Evolutionary conservation across 2,888 invertebrate genomes (phyloP).

Genomic region (Ypsolopha sequella): DNA sequence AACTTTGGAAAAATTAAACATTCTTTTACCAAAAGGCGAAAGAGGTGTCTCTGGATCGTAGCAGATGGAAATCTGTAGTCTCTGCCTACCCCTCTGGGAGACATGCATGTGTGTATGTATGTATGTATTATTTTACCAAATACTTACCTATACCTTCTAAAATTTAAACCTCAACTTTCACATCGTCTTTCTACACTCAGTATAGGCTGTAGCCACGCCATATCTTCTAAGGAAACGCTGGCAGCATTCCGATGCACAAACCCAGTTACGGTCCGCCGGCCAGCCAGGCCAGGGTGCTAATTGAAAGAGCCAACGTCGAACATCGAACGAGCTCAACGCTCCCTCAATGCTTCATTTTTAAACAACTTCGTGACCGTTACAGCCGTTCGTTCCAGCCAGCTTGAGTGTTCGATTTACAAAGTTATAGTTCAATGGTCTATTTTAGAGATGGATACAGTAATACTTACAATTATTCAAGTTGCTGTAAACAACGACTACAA

Average conservation of each 20-base stretch:
- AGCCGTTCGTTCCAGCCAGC: constrained; percentile 31
- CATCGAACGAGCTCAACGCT: constrained; percentile 68
- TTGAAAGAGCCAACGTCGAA: constrained; percentile 70
- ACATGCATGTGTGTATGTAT: too few species aligned
- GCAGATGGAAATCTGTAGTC: too few species aligned
- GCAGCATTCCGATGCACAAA: constrained; percentile 47
- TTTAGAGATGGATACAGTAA: too few species aligned
- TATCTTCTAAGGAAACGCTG: constrained; percentile 18
- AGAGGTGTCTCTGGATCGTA: too few species aligned
- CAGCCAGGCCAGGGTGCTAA: constrained; percentile 53
- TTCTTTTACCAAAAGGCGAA: too few species aligned
- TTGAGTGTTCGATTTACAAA: constrained; percentile 1
- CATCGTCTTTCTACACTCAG: neutral
- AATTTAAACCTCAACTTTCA: neutral
- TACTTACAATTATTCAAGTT: too few species aligned
- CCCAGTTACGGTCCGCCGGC: constrained; percentile 66
- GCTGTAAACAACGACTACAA: too few species aligned
- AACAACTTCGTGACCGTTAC: constrained; percentile 60
- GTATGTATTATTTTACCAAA: too few species aligned
- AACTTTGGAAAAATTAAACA: too few species aligned
- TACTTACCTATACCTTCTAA: too few species aligned
- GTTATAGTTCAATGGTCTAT: constrained; percentile 6
- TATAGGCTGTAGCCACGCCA: neutral
- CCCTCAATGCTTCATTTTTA: constrained; percentile 69
- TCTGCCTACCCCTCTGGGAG: too few species aligned